These are phyloP conservation scores for Parthenolecanium corni DNA, from an alignment of 2,888 invertebrate species.

Conservation along the genomic window DNA sequence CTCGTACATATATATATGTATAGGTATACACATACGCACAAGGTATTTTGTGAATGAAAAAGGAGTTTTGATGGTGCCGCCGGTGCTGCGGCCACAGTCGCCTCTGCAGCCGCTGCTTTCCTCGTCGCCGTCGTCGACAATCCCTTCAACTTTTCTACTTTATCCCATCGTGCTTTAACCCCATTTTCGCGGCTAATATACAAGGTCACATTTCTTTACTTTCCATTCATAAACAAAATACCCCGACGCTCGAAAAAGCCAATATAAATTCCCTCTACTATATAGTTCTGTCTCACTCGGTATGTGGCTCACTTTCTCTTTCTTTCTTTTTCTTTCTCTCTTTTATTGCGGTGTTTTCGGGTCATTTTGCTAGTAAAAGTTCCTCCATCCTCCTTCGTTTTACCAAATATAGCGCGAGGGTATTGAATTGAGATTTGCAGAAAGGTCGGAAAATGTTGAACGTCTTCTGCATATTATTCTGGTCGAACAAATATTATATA, in stretches of 20 bases:
- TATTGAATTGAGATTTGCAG: no score
- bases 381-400: no score
- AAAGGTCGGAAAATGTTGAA: no score
- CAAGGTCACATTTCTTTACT: conserved; percentile 25
- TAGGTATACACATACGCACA: background rate
- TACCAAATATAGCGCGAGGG: no score
- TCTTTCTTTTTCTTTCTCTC: background rate
- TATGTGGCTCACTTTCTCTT: no score
- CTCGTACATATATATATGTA: no score
- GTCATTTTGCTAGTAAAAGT: no score
- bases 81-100: background rate
- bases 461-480: no score
- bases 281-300: no score
- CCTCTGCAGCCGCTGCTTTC: background rate
- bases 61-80: background rate
- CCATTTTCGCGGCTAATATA: conserved; percentile 22
- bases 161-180: conserved; percentile 22
- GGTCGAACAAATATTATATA: no score
- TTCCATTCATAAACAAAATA: conserved; percentile 22
- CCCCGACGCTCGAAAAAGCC: background rate
- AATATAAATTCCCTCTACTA: no score
- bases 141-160: conserved; percentile 21
- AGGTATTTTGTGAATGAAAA: background rate
- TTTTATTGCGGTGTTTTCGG: background rate
- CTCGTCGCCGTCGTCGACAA: background rate